phyloP scores from a whole-genome alignment of 2,797 vertebrate genomes.

The Arnoldichthys spilopterus region DNA sequence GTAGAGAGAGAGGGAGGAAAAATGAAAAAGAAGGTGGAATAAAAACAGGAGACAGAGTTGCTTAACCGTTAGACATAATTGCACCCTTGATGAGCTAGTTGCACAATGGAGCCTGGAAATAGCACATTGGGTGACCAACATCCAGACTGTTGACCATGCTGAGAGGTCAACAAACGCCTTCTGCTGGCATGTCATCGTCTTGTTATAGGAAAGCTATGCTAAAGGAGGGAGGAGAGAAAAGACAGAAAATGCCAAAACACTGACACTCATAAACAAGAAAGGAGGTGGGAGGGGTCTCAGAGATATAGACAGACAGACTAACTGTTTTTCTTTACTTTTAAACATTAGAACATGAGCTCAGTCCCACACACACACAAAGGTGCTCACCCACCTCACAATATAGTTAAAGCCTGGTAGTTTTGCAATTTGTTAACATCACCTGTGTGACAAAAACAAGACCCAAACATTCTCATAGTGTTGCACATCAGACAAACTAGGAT shows the following conservation, averaged over 20 bases:
- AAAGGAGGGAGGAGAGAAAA: constrained; percentile 51
- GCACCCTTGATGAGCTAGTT: constrained; percentile 75
- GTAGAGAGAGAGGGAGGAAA: constrained; percentile 38
- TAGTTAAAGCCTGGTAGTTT: too few relatives aligned
- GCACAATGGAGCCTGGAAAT: constrained; percentile 73
- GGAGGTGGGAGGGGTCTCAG: constrained; percentile 1
- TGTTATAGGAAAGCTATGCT: constrained; percentile 61
- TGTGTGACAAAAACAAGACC: too few relatives aligned
- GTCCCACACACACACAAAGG: too few relatives aligned
- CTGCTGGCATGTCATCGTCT: constrained; percentile 65
- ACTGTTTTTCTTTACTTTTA: neutral
- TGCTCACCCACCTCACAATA: too few relatives aligned
- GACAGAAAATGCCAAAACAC: constrained; percentile 43
- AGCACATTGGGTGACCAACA: constrained; percentile 71
- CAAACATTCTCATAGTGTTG: too few relatives aligned
- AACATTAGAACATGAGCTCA: constrained; percentile 3
- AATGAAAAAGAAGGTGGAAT: constrained; percentile 8
- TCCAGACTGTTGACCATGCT: constrained; percentile 68
- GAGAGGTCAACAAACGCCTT: constrained; percentile 79
- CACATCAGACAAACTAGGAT: too few relatives aligned
- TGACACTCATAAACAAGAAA: constrained; percentile 46
- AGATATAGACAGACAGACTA: neutral
- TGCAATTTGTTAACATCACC: too few relatives aligned
- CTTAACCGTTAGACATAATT: constrained; percentile 72
- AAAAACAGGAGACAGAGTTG: constrained; percentile 28